Percentiles rank a stretch among this genome's conserved stretches.
Conservation (phyloP, 2,113 vertebrate species). For the Solenodon paradoxus region DNA sequence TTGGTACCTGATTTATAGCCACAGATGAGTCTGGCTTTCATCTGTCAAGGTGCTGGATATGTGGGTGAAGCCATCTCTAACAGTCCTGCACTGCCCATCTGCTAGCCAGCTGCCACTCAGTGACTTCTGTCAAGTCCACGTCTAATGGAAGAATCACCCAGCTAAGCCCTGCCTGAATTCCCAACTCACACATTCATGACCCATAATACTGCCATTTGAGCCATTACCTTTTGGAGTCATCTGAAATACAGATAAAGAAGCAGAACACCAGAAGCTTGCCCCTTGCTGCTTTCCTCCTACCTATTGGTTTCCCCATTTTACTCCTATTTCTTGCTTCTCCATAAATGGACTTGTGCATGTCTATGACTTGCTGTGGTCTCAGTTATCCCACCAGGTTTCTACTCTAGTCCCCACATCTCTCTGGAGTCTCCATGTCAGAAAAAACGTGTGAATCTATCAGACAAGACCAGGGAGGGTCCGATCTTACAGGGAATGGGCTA, state of each 20-base stretch:
- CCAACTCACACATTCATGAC: not conserved
- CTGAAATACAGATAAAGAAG: not conserved
- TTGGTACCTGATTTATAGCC: not conserved
- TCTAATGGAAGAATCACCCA: not conserved
- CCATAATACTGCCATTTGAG: not conserved
- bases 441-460: not conserved
- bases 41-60: not conserved
- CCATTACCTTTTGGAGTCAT: not conserved
- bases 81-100: too few relatives aligned
- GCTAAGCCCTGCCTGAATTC: not conserved
- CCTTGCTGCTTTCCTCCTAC: not conserved
- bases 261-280: not conserved
- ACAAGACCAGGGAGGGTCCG: not conserved
- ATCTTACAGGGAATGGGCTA: not conserved
- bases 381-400: not conserved
- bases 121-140: too few relatives aligned
- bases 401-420: not conserved
- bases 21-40: not conserved
- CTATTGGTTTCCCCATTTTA: not conserved
- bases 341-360: not conserved
- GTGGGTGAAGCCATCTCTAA: not conserved
- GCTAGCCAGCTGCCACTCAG: not conserved
- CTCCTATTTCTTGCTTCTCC: not conserved
- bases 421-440: not conserved
- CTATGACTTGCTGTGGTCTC: not conserved